Base-by-base conservation (phyloP, 2,113 vertebrate genomes). In the Tympanuchus pallidicinctus region DNA sequence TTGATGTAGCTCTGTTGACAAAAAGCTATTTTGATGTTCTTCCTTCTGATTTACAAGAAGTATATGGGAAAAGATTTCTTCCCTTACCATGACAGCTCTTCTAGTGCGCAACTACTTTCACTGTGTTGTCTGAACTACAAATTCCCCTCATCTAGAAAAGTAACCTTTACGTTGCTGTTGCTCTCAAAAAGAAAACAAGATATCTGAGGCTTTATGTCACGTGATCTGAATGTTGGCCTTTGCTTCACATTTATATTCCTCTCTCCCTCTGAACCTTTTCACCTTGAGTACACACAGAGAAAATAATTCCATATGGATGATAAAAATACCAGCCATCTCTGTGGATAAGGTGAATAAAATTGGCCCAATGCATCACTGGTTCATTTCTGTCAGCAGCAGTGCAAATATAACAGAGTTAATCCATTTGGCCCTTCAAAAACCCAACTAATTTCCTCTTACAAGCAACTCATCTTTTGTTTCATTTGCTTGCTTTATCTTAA, bases 11-110 rank as follows among this genome's bases (percentile, higher is more conserved):
- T 96, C 86, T 8, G 91, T 91, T 96, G 96, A 97, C 95, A 96
- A 98, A 98, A 98, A 97, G 75, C 93, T 97, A 97, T 97, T 96
- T 93, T 96, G 96, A 97, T 95, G 95, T 96, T 95, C 83, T 81
- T 95, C 91, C 72, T 97, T 96, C 91, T 94, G 95, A 97, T 97
- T 97, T 96, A 96, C 74, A 96, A 89, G 89, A 90, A 95, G 76
- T 69, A 63, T 86, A 90, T 48, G 36, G 61, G 60, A 77, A 95
- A 95, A 91, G 43, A 96, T 90, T 84, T 89, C 80, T 92, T 86
- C 75, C 40, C 89, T 92, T 77, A 87, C 82, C 60, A 64, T 67
- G 71, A 95, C 93, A 94, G 82, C 80, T 79, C 79, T 92, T 71
- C 92, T 89, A 59, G 40, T 75, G 90, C 88, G 67, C 22, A 57